Conservation (phyloP, 2,797 vertebrate species). For the Phalanger gymnotis region DNA sequence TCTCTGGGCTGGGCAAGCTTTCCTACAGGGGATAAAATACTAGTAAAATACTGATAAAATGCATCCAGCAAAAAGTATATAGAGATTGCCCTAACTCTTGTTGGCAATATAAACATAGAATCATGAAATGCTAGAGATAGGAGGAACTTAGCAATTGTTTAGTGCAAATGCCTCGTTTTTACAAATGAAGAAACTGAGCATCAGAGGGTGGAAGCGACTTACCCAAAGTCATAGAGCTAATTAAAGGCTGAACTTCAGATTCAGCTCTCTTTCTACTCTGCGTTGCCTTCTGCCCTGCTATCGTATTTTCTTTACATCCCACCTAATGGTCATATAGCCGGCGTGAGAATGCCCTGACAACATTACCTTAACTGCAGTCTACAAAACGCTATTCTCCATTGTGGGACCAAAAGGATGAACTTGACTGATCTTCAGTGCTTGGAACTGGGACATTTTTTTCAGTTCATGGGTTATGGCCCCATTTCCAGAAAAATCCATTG, state of each 20-base stretch:
- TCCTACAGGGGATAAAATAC: slow-evolving; percentile 65
- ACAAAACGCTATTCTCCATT: slow-evolving; percentile 46
- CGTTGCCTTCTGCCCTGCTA: background rate
- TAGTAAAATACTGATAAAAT: slow-evolving; percentile 12
- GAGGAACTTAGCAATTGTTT: background rate
- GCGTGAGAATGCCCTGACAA: slow-evolving; percentile 72
- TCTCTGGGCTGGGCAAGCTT: slow-evolving; percentile 45
- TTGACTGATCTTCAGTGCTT: slow-evolving; percentile 78
- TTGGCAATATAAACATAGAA: slow-evolving; percentile 40
- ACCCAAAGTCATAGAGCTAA: background rate
- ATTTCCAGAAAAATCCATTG: slow-evolving; percentile 76
- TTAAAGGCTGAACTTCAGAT: background rate
- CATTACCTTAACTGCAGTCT: slow-evolving; percentile 73
- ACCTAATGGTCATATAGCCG: slow-evolving; percentile 48
- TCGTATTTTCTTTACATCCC: slow-evolving; percentile 38
- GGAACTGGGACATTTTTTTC: slow-evolving; percentile 72
- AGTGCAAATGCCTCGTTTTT: background rate
- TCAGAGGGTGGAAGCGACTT: background rate
- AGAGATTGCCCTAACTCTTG: slow-evolving; percentile 40
- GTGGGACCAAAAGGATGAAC: slow-evolving; percentile 65
- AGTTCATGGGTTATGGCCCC: slow-evolving; percentile 74
- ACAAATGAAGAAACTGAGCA: background rate
- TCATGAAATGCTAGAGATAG: background rate
- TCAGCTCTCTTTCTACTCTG: background rate
- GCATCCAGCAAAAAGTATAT: slow-evolving; percentile 62